These are phyloP conservation scores for Epizoanthus rinbou DNA, from an alignment of 92 coral and sea anemone genomes.

Conservation along the genomic window DNA sequence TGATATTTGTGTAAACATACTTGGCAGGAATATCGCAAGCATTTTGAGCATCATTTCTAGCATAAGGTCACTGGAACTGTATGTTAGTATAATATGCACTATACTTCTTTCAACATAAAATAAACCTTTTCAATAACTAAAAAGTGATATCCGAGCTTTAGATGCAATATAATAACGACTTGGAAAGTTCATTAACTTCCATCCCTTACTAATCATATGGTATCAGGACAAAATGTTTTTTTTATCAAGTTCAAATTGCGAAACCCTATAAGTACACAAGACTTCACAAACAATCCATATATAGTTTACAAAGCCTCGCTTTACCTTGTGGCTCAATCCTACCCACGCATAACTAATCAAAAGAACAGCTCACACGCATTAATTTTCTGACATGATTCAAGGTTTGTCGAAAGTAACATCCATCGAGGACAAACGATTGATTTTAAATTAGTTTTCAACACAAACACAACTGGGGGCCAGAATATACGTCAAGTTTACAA, in stretches of 20 bases:
- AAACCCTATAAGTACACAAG: slow-evolving; percentile 7
- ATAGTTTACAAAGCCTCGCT: background rate
- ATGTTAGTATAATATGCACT: background rate
- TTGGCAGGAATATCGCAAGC: too few relatives aligned
- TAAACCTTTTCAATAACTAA: background rate
- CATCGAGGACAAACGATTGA: slow-evolving; percentile 57
- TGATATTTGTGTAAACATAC: too few relatives aligned
- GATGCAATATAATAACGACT: too few relatives aligned
- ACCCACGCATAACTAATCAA: slow-evolving; percentile 3
- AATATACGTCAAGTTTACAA: slow-evolving; percentile 62
- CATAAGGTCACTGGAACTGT: background rate
- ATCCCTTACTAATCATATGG: too few relatives aligned
- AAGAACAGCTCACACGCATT: background rate
- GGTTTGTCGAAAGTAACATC: slow-evolving; percentile 50
- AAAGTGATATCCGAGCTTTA: background rate
- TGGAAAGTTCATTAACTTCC: too few relatives aligned
- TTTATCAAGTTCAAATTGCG: background rate
- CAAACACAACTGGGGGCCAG: slow-evolving; percentile 87
- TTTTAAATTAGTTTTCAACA: slow-evolving; percentile 66
- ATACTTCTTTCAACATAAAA: background rate
- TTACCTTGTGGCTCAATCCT: background rate
- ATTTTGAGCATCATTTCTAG: too few relatives aligned
- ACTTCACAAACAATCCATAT: background rate
- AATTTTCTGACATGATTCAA: slow-evolving; percentile 41
- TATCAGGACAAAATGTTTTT: background rate